Evolutionary conservation across 2,888 invertebrate species (phyloP).

Genomic region (Syrista parreyssii): DNA sequence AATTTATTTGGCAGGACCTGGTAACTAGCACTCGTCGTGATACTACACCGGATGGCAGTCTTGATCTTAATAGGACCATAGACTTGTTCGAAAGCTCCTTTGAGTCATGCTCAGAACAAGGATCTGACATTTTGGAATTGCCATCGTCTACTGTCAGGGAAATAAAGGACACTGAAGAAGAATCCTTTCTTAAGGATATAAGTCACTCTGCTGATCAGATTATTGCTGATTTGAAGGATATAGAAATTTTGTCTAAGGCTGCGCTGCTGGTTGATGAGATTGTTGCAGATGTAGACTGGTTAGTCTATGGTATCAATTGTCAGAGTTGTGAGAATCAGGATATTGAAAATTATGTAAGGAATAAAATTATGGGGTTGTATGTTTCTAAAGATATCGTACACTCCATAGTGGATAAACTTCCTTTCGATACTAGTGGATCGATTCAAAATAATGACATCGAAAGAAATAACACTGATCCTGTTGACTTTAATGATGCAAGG

Average conservation of each 20-base stretch:
- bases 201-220: slow-evolving; percentile 54
- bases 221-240: slow-evolving; percentile 48
- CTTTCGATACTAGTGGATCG: slow-evolving; percentile 10
- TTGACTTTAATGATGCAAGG: no score
- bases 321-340: no score
- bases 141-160: slow-evolving; percentile 41
- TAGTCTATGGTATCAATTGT: no score
- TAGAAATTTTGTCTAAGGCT: slow-evolving; percentile 36
- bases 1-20: slow-evolving; percentile 32
- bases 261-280: slow-evolving; percentile 47
- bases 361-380: slow-evolving; percentile 5
- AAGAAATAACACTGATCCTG: no score
- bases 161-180: slow-evolving; percentile 43
- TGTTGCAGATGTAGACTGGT: slow-evolving; percentile 13
- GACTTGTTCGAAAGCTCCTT: slow-evolving; percentile 22
- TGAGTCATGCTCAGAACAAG: slow-evolving; percentile 31
- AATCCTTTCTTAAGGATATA: slow-evolving; percentile 50
- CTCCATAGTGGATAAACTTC: slow-evolving; percentile 26
- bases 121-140: slow-evolving; percentile 50
- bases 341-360: background rate
- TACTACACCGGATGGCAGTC: background rate
- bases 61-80: slow-evolving; percentile 16
- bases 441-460: no score
- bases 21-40: slow-evolving; percentile 5
- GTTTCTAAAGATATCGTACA: slow-evolving; percentile 13